Base-by-base conservation (phyloP, 2,797 vertebrate genomes). In the Chanos chanos region DNA sequence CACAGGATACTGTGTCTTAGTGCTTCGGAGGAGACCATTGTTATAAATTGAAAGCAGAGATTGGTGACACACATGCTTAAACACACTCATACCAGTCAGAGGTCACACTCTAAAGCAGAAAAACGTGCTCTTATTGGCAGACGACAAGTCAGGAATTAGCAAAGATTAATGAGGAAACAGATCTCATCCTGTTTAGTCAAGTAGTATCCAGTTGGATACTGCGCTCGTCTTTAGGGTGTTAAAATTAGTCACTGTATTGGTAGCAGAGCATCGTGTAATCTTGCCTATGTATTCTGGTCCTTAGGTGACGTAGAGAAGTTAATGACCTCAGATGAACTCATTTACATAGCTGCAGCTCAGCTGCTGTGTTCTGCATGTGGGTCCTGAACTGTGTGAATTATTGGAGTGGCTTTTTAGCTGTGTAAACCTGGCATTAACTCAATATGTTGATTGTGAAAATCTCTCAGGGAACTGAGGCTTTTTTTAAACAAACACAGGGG, bases 1-100 rank as follows among this genome's bases (percentile, higher is more conserved):
- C 54, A 64, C 72, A 57, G 47, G 56, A 67, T 45, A 48, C 36
- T 34, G 33, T 33, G 13, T 52, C 28, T 37, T 24, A 44, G 4
- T 54, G 9, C 43, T 39, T 22, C 4, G 41, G 48, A 43, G 59
- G 52, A 16, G 12, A 21, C 22, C 39, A 51, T 61, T 52, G 59
- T 52, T 61, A 40, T 51, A 2, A 22, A 44, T 9, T 52, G 9
- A 43, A 19, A 21, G 5, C 33, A 10, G 31, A 13, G 36, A 7
- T 13, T 1, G n/a, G 3, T 10, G 5, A 37, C 18, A 16, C 21
- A 27, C 13, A 10, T 21, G 24, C 43, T 4, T 22, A 2, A 10
- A 4, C 2, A 8, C 24, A 15, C 7, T 8, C 7, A 10, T 16
- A 21, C 39, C 3, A n/a, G 16, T 41, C 39, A 15, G 28, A 24